Percentiles rank a stretch among this genome's conserved stretches.
phyloP scores from a whole-genome alignment of 2,113 vertebrate species.

The Platysternon megacephalum region DNA sequence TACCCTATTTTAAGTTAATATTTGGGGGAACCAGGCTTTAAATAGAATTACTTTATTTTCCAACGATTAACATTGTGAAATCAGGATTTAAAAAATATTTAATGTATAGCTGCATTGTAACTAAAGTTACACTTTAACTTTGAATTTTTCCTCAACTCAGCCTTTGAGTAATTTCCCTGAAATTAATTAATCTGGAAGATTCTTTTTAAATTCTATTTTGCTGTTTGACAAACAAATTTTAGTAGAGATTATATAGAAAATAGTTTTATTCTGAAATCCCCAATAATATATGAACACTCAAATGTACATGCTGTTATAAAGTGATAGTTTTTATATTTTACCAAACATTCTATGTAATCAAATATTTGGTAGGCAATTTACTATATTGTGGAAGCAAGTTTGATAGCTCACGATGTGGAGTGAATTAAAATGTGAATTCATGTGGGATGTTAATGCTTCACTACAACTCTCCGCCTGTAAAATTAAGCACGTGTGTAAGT shows the following conservation, averaged over 20 bases:
- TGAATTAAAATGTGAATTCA: background rate
- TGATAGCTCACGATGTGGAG: background rate
- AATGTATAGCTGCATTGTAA: background rate
- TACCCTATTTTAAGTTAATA: constrained; percentile 7
- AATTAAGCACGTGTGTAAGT: background rate
- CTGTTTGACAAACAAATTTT: constrained; percentile 1
- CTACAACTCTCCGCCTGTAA: background rate
- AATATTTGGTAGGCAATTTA: background rate
- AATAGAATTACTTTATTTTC: background rate
- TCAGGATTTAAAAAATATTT: background rate
- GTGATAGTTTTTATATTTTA: background rate
- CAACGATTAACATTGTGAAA: background rate
- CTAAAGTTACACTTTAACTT: background rate
- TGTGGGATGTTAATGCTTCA: background rate
- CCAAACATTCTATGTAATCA: background rate
- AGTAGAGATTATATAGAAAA: background rate
- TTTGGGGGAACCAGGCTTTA: constrained; percentile 17
- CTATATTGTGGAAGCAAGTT: background rate
- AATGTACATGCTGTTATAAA: background rate
- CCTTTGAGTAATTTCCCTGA: background rate
- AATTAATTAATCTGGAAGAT: background rate
- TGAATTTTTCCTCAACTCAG: constrained; percentile 17
- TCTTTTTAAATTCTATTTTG: constrained; percentile 14
- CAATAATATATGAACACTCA: background rate
- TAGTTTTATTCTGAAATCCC: background rate